Base-by-base conservation (phyloP, 2,888 invertebrate genomes). In the Pristionchus mayeri region DNA sequence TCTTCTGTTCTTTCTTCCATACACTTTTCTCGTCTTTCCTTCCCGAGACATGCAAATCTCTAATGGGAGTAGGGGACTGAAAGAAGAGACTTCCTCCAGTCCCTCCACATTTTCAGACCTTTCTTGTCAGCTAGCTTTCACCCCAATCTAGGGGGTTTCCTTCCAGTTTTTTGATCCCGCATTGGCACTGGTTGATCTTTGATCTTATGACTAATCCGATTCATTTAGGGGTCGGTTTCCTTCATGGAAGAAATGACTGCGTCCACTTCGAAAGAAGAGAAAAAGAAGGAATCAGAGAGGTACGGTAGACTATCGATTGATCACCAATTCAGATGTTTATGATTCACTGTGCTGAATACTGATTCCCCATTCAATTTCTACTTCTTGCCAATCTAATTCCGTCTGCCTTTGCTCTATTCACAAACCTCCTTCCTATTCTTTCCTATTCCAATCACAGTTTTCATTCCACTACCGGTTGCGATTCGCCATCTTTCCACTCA, bases 241-340 rank as follows among this genome's bases (percentile, higher is more conserved):
- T 76, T 37, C 76, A 76, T 76, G 76, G 76, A 76, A 18, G 76
- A 76, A 27, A 76, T 76, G 76, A 76, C 44, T n/a, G 76, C 76
- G 50, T 76, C 76, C 4, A 50, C 76, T 50, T 76, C 76, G 18
- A 48, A 50, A 76, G 76, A 76, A 40, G 76, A 76, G 27, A 37
- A 37, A 30, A 40, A 76, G 27, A 30, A 76, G 50, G 48, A 76
- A 30, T 18, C 18, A 50, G 76, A 76, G 50, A 30, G 48, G 76
- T 76, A 76, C 76, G 76, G 76, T 76, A 76, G 44, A 76, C 50
- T 48, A 76, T 76, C 21, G 76, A 76, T 76, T 76, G 76, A 76
- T 76, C 50, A 18, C 40, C 13, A 13, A 37, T 71, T 18, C 7
- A 24, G 30, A 30, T 50, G 44, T 76, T 27, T 9, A 44, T 76